Percentiles rank a stretch among this genome's conserved stretches.
Evolutionary conservation across 35 echinoderm and acorn worm species (phyloP).

Genomic region (Acanthaster planci): DNA sequence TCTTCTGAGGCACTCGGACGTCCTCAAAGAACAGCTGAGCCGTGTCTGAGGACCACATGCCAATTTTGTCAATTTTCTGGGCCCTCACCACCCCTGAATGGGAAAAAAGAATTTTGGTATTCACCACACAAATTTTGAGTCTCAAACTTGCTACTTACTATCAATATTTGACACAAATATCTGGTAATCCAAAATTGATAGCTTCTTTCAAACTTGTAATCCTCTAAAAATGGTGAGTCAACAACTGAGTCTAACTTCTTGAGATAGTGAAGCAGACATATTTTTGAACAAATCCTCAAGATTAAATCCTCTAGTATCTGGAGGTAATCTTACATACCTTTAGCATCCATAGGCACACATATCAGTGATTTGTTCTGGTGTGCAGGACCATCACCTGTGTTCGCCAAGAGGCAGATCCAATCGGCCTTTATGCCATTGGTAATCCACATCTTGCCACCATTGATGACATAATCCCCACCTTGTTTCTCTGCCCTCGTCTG

Average conservation of each 20-base stretch:
- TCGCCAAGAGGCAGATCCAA: constrained; percentile 90
- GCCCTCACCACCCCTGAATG: constrained; percentile 77
- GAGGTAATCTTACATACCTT: constrained; percentile 40
- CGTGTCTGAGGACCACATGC: constrained; percentile 90
- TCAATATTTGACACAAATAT: too few relatives aligned
- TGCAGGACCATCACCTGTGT: constrained; percentile 65
- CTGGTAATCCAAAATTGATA: too few relatives aligned
- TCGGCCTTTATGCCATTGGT: constrained; percentile 90
- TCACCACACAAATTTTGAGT: not conserved
- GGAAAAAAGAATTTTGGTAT: not conserved
- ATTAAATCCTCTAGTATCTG: not conserved
- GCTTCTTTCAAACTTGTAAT: too few relatives aligned
- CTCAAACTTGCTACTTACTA: not conserved
- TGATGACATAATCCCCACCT: constrained; percentile 95
- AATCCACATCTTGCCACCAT: constrained; percentile 95
- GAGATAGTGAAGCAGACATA: not conserved
- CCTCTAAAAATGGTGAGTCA: not conserved
- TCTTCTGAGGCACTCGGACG: constrained; percentile 83
- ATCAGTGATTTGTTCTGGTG: constrained; percentile 94
- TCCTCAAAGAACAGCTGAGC: constrained; percentile 96
- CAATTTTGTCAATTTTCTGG: constrained; percentile 88
- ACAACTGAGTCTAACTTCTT: not conserved
- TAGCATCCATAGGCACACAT: constrained; percentile 72
- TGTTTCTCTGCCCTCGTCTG: constrained; percentile 85
- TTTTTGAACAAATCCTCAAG: not conserved